phyloP scores from a whole-genome alignment of 2,113 vertebrate genomes.

The Tamias sibiricus region DNA sequence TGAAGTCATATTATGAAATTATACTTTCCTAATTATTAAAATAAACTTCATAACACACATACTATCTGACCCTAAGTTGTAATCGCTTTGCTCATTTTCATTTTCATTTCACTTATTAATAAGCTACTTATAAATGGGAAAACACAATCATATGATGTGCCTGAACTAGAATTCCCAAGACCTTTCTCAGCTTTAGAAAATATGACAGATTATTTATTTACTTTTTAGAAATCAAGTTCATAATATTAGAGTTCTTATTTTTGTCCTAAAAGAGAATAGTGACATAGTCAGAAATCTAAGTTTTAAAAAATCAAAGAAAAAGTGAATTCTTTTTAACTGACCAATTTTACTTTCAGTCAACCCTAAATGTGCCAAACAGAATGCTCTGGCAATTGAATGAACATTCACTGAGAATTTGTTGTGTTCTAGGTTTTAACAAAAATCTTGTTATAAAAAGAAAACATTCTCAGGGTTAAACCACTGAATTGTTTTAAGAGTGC shows the following conservation, averaged over 20 bases:
- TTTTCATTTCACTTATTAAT: slow-evolving; percentile 4
- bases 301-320: slow-evolving; percentile 1
- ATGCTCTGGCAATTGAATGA: background rate
- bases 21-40: background rate
- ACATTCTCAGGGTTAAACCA: background rate
- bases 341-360: background rate
- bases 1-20: background rate
- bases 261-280: background rate
- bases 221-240: background rate
- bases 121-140: background rate
- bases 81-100: background rate
- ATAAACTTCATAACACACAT: background rate
- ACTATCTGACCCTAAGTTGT: background rate
- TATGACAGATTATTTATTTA: background rate
- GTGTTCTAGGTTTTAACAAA: background rate
- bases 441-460: background rate
- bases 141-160: background rate
- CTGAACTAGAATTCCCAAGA: background rate
- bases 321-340: background rate
- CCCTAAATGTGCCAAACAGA: background rate
- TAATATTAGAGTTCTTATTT: background rate
- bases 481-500: background rate
- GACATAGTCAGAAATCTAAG: background rate
- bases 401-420: background rate
- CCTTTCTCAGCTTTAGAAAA: background rate